Evolutionary conservation across 1,140 invertebrate genomes (phyloP).

Genomic region (Dreissena polymorpha): DNA sequence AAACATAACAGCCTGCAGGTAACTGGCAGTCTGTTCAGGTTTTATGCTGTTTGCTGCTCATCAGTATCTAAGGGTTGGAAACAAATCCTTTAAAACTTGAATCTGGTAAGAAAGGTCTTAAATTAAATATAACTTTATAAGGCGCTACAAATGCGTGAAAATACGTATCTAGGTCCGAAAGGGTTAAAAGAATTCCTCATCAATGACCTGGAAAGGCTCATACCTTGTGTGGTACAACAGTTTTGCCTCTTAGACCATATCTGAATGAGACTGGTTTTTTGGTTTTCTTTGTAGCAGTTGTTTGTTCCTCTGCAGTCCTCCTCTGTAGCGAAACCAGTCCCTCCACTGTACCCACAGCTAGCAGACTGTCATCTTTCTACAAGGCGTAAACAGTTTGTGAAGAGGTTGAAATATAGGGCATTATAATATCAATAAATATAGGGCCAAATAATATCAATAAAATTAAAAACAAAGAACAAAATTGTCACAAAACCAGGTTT

Average conservation of each 20-base stretch:
- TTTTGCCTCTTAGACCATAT: conserved; percentile 77
- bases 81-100: too few relatives aligned
- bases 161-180: too few relatives aligned
- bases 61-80: too few relatives aligned
- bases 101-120: too few relatives aligned
- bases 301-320: conserved; percentile 82
- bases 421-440: background rate
- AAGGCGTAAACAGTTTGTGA: too few relatives aligned
- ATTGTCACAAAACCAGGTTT: too few relatives aligned
- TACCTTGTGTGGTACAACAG: conserved; percentile 60
- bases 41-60: too few relatives aligned
- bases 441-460: background rate
- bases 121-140: too few relatives aligned
- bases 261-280: conserved; percentile 78
- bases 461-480: background rate
- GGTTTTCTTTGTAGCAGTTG: conserved; percentile 36
- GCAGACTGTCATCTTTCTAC: conserved; percentile 89
- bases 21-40: too few relatives aligned
- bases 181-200: too few relatives aligned
- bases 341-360: conserved; percentile 94
- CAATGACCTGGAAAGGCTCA: too few relatives aligned
- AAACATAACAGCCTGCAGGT: too few relatives aligned
- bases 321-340: conserved; percentile 92
- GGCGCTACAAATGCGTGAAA: background rate
- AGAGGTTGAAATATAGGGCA: conserved; percentile 75